phyloP scores from a whole-genome alignment of 2,797 vertebrate species.

The Chloroceryle amazona region DNA sequence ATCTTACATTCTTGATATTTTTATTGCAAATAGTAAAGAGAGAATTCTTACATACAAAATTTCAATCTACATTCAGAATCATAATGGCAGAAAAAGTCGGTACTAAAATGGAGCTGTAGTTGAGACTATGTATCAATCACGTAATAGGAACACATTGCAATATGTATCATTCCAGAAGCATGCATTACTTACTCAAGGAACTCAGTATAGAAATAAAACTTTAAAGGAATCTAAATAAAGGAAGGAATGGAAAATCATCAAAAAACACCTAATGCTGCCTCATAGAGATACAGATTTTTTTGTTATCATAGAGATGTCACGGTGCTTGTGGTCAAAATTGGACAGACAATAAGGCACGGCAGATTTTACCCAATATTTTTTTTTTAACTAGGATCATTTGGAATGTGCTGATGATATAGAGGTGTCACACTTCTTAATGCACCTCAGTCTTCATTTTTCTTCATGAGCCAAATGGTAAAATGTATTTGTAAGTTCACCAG shows the following conservation, averaged over 20 bases:
- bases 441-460: neutral
- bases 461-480: neutral
- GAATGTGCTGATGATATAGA: neutral
- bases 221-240: neutral
- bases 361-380: neutral
- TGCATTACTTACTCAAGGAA: accelerated
- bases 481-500: neutral
- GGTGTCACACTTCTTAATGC: neutral
- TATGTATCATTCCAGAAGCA: neutral
- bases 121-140: neutral
- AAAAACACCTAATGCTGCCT: neutral
- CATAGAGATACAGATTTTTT: neutral
- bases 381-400: neutral
- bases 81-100: neutral
- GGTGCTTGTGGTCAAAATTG: neutral
- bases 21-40: neutral
- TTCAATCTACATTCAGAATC: neutral
- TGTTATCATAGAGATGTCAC: neutral
- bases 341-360: neutral
- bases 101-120: neutral
- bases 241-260: neutral
- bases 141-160: neutral
- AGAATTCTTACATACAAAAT: neutral
- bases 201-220: neutral
- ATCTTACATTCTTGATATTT: neutral